A percentile compares a stretch with the other conserved stretches of the same genome.
Conservation (phyloP, 2,113 vertebrate species). For the Megaleporinus macrocephalus region DNA sequence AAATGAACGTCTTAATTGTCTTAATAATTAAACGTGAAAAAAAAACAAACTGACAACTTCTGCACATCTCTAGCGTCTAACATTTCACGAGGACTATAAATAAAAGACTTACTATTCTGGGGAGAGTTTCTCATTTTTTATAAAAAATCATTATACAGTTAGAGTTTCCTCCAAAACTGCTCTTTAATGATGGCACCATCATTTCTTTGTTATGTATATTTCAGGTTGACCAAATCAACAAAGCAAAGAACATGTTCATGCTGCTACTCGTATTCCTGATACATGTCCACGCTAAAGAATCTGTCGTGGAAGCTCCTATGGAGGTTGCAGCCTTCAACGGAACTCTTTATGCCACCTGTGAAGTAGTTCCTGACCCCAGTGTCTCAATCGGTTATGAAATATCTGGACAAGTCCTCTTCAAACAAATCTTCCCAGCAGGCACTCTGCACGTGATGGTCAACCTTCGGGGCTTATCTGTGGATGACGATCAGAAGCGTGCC, state of each 20-base stretch:
- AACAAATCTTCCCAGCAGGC: constrained; percentile 64
- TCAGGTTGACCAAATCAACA: constrained; percentile 15
- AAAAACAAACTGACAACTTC: too few species aligned
- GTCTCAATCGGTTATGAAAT: constrained; percentile 65
- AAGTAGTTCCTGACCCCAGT: constrained; percentile 69
- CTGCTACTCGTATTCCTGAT: constrained; percentile 15
- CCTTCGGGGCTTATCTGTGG: constrained; percentile 70
- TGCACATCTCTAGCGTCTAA: too few species aligned
- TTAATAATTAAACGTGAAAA: too few species aligned
- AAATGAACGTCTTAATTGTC: too few species aligned
- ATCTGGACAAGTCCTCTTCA: constrained; percentile 77
- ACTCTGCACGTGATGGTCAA: constrained; percentile 72
- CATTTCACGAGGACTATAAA: too few species aligned
- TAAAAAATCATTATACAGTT: too few species aligned
- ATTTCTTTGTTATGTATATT: constrained; percentile 5
- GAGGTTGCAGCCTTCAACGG: constrained; percentile 1
- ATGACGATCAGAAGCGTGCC: constrained; percentile 64
- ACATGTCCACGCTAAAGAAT: not conserved
- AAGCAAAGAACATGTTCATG: not conserved
- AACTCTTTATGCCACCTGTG: constrained; percentile 66
- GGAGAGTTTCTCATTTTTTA: too few species aligned
- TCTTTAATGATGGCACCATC: too few species aligned
- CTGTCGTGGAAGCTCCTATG: constrained; percentile 19
- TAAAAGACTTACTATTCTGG: too few species aligned
- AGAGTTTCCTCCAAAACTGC: too few species aligned